phyloP scores from a whole-genome alignment of 2,113 vertebrate species.

The Trichomycterus rosablanca region DNA sequence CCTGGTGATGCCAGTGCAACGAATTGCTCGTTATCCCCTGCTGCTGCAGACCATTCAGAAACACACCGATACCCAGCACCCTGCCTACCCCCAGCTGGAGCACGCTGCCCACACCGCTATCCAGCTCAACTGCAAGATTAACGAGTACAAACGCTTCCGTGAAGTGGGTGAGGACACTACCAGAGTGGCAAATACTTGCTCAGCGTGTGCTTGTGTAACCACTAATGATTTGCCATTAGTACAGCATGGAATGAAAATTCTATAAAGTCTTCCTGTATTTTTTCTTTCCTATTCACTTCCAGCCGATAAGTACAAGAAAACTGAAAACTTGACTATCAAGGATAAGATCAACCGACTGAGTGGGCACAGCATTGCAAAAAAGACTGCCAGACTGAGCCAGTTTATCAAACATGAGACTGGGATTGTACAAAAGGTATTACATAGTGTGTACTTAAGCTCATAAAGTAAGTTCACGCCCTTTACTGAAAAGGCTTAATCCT shows the following conservation, averaged over 20 bases:
- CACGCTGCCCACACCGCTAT: conserved; percentile 67
- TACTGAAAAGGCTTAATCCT: not conserved
- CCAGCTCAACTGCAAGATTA: conserved; percentile 85
- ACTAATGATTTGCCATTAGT: no score
- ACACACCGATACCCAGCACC: conserved; percentile 67
- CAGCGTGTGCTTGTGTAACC: not conserved
- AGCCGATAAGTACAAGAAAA: conserved; percentile 90
- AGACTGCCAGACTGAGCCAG: conserved; percentile 83
- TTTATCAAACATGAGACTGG: conserved; percentile 85
- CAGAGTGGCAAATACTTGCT: not conserved
- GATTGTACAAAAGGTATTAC: conserved; percentile 75
- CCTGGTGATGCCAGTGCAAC: conserved; percentile 89
- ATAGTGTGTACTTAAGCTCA: conserved; percentile 16
- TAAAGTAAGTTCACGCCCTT: not conserved
- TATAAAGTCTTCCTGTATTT: not conserved
- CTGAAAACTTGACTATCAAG: conserved; percentile 77
- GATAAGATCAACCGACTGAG: conserved; percentile 85
- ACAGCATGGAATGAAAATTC: not conserved
- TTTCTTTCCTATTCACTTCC: not conserved
- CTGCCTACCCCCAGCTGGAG: conserved; percentile 66
- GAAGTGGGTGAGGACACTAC: conserved; percentile 83
- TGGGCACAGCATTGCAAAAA: conserved; percentile 89
- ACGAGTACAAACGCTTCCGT: conserved; percentile 88
- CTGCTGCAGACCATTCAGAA: conserved; percentile 90
- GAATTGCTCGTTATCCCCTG: conserved; percentile 87